Base-by-base conservation (phyloP, 92 coral and sea anemone genomes). In the Parazoanthus darwini region DNA sequence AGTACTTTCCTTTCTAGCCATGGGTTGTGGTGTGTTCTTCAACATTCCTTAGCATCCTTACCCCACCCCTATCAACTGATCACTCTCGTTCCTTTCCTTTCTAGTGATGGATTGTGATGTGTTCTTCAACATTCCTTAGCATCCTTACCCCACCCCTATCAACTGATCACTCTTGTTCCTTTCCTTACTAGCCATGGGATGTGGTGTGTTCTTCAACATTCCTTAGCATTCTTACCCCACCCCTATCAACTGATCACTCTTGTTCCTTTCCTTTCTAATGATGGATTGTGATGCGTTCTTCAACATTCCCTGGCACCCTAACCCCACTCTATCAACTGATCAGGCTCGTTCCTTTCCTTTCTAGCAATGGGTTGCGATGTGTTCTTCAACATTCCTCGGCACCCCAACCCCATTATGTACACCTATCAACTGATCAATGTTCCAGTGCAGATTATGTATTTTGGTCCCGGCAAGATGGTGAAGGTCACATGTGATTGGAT, bases 401-500 rank as follows among this genome's bases (percentile, higher is more conserved):
- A 97, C 80, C 93, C 93, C 2, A 97, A 95, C 88, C 98, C 99
- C 9, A 86, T 91, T 2, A 79, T 85, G 87, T 97, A 92, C 85
- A 97, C 97, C 4, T 97, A 97, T 74, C 96, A 97, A 88, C 88
- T 94, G 77, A 91, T 97, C 8, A 97, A 97, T 71, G 96, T 97
- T 54, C 97, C 99, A 14, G 99, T 97, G 4, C 94, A 94, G 81
- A 74, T 97, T 5, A 95, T 95, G 95, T 95, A 95, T 90, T 91
- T 97, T n/a, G 99, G 98, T 22, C 96, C 99, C 23, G 97, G 98
- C 35, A 92, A 97, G 80, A 91, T 97, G 58, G 98, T 97, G 26
- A 97, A 97, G 79, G 98, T 97, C 90, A 92, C 98, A 6, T 97
- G 99, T 88, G 98, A 97, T 29, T 97, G 99, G 99, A 93, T 95